Conservation (phyloP, 1,140 invertebrate genomes). For the Trachymyrmex cornetzi region DNA sequence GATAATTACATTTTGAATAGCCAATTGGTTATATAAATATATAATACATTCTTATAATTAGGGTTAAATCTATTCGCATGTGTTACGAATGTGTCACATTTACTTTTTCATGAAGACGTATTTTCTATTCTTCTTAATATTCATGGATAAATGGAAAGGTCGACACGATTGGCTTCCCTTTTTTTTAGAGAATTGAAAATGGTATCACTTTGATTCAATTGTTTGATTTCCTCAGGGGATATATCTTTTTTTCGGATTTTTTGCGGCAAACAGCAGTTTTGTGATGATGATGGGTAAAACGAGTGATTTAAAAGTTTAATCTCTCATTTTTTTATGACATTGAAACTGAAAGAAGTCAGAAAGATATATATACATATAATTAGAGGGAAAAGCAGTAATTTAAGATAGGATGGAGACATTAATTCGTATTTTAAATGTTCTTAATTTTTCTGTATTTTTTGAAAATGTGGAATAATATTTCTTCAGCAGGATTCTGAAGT, state of each 20-base stretch:
- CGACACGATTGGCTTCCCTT: background rate
- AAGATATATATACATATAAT: background rate
- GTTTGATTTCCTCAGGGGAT: constrained; percentile 61
- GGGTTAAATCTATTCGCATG: background rate
- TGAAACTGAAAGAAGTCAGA: background rate
- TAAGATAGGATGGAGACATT: background rate
- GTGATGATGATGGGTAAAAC: background rate
- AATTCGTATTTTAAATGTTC: background rate
- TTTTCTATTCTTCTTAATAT: constrained; percentile 1
- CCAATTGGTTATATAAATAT: constrained; percentile 27
- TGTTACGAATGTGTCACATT: background rate
- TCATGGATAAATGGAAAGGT: background rate
- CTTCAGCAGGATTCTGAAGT: background rate
- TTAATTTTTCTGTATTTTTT: constrained; percentile 12
- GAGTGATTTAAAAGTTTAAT: background rate
- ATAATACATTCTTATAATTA: constrained; percentile 17
- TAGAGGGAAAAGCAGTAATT: background rate
- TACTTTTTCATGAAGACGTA: background rate
- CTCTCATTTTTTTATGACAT: background rate
- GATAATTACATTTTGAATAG: constrained; percentile 35
- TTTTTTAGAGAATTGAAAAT: constrained; percentile 49
- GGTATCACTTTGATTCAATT: background rate
- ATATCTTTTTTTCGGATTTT: constrained; percentile 18
- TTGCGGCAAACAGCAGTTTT: background rate
- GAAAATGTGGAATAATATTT: background rate